phyloP scores from a whole-genome alignment of 2,888 invertebrate genomes.

The Sturmia bella region DNA sequence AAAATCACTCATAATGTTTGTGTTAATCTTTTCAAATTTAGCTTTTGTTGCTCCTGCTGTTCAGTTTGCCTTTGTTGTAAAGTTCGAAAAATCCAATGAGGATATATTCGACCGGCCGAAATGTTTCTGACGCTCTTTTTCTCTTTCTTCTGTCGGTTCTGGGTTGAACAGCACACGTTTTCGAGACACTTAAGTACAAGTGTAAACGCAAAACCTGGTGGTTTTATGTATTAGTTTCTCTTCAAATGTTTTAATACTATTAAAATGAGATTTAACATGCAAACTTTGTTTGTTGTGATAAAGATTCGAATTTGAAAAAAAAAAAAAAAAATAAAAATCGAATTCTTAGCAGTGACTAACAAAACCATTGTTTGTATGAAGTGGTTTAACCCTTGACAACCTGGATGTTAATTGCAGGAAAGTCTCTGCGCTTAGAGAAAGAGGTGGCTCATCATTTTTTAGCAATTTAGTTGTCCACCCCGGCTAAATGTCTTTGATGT shows the following conservation, averaged over 20 bases:
- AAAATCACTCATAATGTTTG: constrained; percentile 75
- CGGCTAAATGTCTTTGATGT: too few relatives aligned
- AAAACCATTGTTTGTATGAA: neutral
- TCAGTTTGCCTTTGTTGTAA: constrained; percentile 32
- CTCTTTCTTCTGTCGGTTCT: constrained; percentile 43
- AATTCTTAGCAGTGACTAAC: constrained; percentile 8
- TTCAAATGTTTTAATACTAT: constrained; percentile 38
- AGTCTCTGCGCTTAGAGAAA: too few relatives aligned
- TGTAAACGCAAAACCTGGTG: neutral
- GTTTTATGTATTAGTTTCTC: constrained; percentile 6
- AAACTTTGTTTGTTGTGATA: constrained; percentile 77
- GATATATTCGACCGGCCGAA: constrained; percentile 50
- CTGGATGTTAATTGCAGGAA: too few relatives aligned
- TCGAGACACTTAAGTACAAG: constrained; percentile 12
- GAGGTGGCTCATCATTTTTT: too few relatives aligned
- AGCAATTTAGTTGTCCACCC: too few relatives aligned
- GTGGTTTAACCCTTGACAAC: too few relatives aligned
- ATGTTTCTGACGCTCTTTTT: neutral
- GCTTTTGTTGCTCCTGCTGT: constrained; percentile 64
- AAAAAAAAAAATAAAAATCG: neutral
- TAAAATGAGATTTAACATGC: constrained; percentile 82
- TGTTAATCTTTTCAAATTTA: constrained; percentile 71
- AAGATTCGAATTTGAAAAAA: constrained; percentile 72
- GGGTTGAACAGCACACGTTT: constrained; percentile 58
- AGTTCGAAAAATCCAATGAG: constrained; percentile 78